Conservation (phyloP, 2,888 invertebrate species). For the Dryobotodes eremita region DNA sequence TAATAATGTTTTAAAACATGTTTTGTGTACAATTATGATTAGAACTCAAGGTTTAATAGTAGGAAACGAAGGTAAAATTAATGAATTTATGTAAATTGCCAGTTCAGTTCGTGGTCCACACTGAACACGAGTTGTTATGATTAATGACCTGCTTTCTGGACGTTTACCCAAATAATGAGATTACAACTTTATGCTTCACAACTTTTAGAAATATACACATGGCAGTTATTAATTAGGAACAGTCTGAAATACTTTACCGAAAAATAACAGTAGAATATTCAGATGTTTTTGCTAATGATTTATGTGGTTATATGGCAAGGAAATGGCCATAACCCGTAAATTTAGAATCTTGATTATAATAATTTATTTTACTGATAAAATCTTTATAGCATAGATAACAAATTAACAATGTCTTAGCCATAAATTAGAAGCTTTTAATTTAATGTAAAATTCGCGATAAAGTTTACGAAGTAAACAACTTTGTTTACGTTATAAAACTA, state of each 20-base stretch:
- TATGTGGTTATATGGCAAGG: background rate
- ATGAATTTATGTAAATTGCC: conserved; percentile 86
- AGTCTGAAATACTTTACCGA: background rate
- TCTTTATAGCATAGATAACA: conserved; percentile 15
- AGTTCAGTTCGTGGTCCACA: conserved; percentile 71
- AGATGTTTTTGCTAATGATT: background rate
- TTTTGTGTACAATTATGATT: conserved; percentile 50
- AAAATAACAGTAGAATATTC: background rate
- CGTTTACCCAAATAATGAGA: conserved; percentile 83
- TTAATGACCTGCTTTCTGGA: conserved; percentile 83
- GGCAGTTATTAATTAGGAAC: conserved; percentile 47
- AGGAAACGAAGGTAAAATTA: conserved; percentile 74
- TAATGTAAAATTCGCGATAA: conserved; percentile 50
- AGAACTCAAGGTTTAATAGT: conserved; percentile 69
- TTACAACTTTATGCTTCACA: conserved; percentile 55
- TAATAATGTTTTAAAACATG: conserved; percentile 31
- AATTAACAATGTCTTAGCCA: conserved; percentile 21
- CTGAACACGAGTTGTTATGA: conserved; percentile 81
- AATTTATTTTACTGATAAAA: conserved; percentile 12
- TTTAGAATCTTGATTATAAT: background rate
- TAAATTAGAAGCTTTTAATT: conserved; percentile 48
- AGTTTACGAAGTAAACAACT: conserved; percentile 41
- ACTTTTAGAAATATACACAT: conserved; percentile 33
- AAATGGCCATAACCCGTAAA: background rate
- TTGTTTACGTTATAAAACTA: conserved; percentile 48